These are phyloP conservation scores for Oryzias celebensis DNA, from an alignment of 2,113 vertebrate species.

Conservation along the genomic window DNA sequence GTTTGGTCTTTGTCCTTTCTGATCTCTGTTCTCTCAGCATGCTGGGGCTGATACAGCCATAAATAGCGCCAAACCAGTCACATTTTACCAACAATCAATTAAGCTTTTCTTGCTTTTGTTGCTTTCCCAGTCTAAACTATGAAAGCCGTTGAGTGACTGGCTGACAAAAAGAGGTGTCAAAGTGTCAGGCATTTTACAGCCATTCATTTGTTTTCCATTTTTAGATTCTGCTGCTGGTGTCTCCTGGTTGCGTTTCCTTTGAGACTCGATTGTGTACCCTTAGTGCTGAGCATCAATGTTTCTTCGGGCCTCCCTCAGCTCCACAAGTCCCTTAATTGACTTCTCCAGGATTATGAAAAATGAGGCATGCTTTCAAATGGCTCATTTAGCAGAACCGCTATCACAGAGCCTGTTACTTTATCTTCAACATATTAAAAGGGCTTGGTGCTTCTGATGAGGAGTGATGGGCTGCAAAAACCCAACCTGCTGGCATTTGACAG, in stretches of 20 bases:
- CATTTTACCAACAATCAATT: conserved; percentile 53
- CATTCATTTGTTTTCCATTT: conserved; percentile 13
- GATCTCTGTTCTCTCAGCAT: conserved; percentile 8
- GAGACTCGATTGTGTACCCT: conserved; percentile 22
- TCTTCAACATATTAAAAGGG: conserved; percentile 58
- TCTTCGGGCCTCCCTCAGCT: conserved; percentile 39
- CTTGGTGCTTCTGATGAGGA: conserved; percentile 59
- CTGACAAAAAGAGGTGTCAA: conserved; percentile 34
- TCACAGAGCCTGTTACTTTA: conserved; percentile 53
- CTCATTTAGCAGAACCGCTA: conserved; percentile 60
- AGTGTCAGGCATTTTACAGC: conserved; percentile 45
- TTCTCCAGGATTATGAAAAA: conserved; percentile 67
- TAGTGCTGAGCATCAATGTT: conserved; percentile 30
- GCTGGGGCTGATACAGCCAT: conserved; percentile 19
- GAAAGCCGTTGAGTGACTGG: conserved; percentile 19
- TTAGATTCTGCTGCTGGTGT: conserved; percentile 9
- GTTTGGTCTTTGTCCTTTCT: too few relatives aligned
- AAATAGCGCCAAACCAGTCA: conserved; percentile 39
- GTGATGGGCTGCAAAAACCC: conserved; percentile 50
- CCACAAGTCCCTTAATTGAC: conserved; percentile 61
- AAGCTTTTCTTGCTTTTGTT: conserved; percentile 38
- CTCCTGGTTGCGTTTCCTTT: conserved; percentile 17
- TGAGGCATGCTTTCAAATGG: conserved; percentile 57
- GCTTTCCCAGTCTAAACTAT: conserved; percentile 13
- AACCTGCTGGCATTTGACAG: conserved; percentile 32